Evolutionary conservation across 2,888 invertebrate species (phyloP).

Genomic region (Hermaeophaga mercurialis): DNA sequence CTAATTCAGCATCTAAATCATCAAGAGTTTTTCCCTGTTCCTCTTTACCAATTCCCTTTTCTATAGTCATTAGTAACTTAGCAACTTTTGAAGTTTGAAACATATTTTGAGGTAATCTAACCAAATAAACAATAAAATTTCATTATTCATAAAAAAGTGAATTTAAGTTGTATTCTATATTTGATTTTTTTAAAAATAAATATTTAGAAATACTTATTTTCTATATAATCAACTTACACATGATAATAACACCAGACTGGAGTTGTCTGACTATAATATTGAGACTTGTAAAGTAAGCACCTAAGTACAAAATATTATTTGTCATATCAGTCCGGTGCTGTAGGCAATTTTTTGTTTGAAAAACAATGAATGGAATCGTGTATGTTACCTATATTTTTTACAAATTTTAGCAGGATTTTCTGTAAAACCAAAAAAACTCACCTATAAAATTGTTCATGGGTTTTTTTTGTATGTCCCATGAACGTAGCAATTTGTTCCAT

Average conservation of each 20-base stretch:
- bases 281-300: too few species aligned
- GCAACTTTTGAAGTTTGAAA: conserved; percentile 38
- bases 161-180: conserved; percentile 32
- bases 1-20: conserved; percentile 34
- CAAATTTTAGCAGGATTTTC: too few species aligned
- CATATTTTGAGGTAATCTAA: conserved; percentile 35
- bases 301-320: too few species aligned
- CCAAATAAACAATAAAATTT: background rate
- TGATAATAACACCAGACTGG: too few species aligned
- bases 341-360: too few species aligned
- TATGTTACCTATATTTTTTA: too few species aligned
- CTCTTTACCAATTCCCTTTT: conserved; percentile 32
- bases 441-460: conserved; percentile 29
- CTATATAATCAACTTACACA: background rate
- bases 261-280: too few species aligned
- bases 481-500: conserved; percentile 35
- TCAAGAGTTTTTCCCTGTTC: conserved; percentile 35
- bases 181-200: too few species aligned
- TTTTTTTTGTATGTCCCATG: conserved; percentile 34
- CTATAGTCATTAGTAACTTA: conserved; percentile 36
- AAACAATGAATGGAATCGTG: too few species aligned
- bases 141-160: background rate
- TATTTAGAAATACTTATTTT: too few species aligned
- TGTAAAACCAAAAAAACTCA: too few species aligned
- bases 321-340: too few species aligned